These are phyloP conservation scores for Magallana gigas DNA, from an alignment of 1,140 invertebrate species.

Conservation along the genomic window DNA sequence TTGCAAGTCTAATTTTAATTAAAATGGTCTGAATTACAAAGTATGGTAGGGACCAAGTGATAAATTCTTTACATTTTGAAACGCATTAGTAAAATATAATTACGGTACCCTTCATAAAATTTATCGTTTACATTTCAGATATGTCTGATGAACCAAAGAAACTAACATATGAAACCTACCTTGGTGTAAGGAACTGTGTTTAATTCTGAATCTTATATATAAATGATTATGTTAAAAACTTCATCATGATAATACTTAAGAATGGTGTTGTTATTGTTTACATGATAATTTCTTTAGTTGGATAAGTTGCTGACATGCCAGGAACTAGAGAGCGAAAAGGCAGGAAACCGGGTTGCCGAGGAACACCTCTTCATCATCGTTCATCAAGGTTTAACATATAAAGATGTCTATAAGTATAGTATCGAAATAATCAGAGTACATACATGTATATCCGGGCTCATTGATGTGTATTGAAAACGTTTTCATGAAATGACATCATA, in stretches of 20 bases:
- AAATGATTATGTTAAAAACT: background rate
- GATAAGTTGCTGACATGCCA: constrained; percentile 9
- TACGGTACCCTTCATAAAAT: too few relatives aligned
- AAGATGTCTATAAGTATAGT: background rate
- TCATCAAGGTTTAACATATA: constrained; percentile 32
- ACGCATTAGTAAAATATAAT: too few relatives aligned
- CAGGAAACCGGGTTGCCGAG: constrained; percentile 12
- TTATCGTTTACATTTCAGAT: too few relatives aligned
- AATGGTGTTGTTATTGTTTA: background rate
- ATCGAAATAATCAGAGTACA: too few relatives aligned
- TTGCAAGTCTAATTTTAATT: too few relatives aligned
- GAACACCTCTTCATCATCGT: constrained; percentile 46
- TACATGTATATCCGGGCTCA: too few relatives aligned
- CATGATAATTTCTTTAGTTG: background rate
- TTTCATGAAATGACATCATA: too few relatives aligned
- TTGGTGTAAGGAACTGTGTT: constrained; percentile 1
- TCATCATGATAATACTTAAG: background rate
- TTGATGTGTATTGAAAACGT: background rate
- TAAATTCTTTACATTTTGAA: too few relatives aligned
- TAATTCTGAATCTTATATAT: background rate
- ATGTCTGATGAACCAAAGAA: too few relatives aligned
- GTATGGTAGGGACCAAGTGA: too few relatives aligned
- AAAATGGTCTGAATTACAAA: too few relatives aligned
- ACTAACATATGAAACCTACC: background rate
- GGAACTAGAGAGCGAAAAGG: constrained; percentile 15